A percentile compares a stretch with the other conserved stretches of the same genome.
Evolutionary conservation across 2,113 vertebrate genomes (phyloP).

Genomic region (Xiphophorus couchianus): DNA sequence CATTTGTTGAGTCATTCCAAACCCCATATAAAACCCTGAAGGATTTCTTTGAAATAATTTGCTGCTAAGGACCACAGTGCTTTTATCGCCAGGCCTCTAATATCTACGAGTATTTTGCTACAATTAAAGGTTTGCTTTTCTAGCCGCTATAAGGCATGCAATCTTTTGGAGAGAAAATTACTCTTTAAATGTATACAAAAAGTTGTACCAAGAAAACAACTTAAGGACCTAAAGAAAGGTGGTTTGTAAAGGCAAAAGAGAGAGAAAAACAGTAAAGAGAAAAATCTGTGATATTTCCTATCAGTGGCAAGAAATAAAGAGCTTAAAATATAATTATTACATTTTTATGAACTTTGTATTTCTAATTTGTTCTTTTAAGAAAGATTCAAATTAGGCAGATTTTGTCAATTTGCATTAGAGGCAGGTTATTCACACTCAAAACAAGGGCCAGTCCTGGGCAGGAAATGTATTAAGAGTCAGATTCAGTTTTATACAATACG

Average conservation of each 20-base stretch:
- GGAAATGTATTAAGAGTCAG: no score
- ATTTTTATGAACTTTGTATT: no score
- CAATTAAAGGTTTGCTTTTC: constrained; percentile 37
- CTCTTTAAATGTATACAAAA: neutral
- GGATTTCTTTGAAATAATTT: constrained; percentile 20
- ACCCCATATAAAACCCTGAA: constrained; percentile 4
- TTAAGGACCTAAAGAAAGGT: neutral
- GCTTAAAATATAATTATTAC: no score
- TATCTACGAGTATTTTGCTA: constrained; percentile 15
- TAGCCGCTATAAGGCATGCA: constrained; percentile 13
- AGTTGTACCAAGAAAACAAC: neutral
- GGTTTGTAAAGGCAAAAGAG: neutral
- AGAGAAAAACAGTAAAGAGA: no score
- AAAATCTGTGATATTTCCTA: no score
- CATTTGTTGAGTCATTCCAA: neutral
- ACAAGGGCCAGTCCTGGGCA: no score
- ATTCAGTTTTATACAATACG: no score
- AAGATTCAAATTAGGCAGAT: no score
- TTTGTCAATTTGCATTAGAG: no score
- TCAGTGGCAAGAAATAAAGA: no score
- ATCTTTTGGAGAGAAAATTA: constrained; percentile 7
- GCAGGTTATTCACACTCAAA: no score
- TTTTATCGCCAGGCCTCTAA: constrained; percentile 36
- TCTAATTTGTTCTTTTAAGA: no score
- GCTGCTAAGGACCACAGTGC: constrained; percentile 11